Evolutionary conservation across 2,888 invertebrate genomes (phyloP).

Genomic region (Oxyscelio sp.): DNA sequence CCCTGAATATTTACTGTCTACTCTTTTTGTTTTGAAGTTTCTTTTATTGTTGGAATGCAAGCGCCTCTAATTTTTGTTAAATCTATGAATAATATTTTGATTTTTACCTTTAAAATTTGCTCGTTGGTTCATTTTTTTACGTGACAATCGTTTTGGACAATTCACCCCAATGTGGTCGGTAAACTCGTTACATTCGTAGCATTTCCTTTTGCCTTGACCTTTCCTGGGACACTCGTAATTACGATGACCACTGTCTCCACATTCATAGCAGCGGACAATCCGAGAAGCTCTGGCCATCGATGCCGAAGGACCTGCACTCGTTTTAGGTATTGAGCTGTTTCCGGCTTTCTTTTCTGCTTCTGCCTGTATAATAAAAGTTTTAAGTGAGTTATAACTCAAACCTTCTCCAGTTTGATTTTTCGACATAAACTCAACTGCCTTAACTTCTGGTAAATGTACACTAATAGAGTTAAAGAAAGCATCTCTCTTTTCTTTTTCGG

Average conservation of each 20-base stretch:
- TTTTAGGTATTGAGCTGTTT: no score
- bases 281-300: neutral
- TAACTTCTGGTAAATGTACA: neutral
- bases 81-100: no score
- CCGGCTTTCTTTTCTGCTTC: neutral
- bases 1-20: neutral
- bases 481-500: slow-evolving; percentile 2
- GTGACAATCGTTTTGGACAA: no score
- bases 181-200: slow-evolving; percentile 15
- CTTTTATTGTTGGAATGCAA: slow-evolving; percentile 1
- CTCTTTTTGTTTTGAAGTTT: neutral
- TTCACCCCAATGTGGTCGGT: neutral
- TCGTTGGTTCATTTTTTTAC: no score
- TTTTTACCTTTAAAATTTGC: no score
- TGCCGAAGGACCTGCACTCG: neutral
- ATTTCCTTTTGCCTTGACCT: neutral
- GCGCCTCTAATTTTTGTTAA: no score
- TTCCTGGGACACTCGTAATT: neutral
- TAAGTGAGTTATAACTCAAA: neutral
- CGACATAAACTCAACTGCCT: neutral
- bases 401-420: slow-evolving; percentile 2
- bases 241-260: neutral
- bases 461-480: slow-evolving; percentile 5
- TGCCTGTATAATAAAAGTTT: slow-evolving; percentile 11
- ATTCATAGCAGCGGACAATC: neutral